Conservation (phyloP, 2,113 vertebrate genomes). For the Mungos mungo region DNA sequence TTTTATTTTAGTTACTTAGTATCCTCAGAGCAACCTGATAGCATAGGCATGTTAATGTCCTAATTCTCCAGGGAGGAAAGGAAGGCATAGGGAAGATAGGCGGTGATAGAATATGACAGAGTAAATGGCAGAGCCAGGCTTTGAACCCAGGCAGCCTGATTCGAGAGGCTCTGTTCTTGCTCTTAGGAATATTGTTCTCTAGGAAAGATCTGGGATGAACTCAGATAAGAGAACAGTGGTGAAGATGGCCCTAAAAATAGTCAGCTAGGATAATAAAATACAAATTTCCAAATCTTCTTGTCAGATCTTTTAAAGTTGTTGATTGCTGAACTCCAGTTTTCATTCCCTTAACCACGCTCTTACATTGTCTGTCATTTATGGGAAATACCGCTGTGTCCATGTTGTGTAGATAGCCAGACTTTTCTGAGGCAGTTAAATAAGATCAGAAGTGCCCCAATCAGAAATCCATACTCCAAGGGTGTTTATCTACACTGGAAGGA, state of each 20-base stretch:
- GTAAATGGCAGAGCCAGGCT: neutral
- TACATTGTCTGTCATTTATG: neutral
- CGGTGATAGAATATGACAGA: no score
- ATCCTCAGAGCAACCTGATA: neutral
- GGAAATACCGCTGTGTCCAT: neutral
- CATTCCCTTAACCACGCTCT: neutral
- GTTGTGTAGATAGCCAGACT: neutral
- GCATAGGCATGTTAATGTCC: neutral
- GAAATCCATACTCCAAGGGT: neutral
- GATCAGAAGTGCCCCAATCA: neutral
- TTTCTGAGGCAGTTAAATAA: neutral
- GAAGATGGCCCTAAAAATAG: neutral
- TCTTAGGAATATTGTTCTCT: neutral
- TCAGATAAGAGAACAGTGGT: neutral
- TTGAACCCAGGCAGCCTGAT: neutral
- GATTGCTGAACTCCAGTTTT: neutral
- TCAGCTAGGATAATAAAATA: neutral
- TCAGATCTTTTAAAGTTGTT: neutral
- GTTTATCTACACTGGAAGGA: neutral
- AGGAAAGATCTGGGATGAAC: neutral
- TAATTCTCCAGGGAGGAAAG: neutral
- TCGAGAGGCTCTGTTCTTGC: neutral
- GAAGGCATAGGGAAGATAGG: neutral
- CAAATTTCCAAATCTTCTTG: neutral
- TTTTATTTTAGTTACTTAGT: neutral